Conservation (phyloP, 2,888 invertebrate genomes). For the Nephrotoma guestfalica region DNA sequence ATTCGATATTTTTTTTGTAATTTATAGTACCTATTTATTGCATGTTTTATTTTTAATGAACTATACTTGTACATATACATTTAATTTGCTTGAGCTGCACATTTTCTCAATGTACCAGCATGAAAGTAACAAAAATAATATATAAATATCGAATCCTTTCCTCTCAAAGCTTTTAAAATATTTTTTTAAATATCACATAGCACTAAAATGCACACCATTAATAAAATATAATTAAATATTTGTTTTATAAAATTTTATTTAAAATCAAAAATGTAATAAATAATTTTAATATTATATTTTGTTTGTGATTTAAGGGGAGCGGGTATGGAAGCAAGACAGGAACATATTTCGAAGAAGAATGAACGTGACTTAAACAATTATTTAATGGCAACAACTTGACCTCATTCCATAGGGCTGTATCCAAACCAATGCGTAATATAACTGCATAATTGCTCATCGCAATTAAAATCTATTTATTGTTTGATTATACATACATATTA, state of each 20-base stretch:
- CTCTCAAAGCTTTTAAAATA: not conserved
- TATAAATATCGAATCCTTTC: not conserved
- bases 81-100: not conserved
- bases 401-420: constrained; percentile 19
- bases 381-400: constrained; percentile 35
- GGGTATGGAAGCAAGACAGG: constrained; percentile 35
- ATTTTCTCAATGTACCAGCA: not conserved
- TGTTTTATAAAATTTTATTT: not conserved
- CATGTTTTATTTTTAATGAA: not conserved
- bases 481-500: not conserved
- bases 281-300: not conserved
- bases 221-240: not conserved
- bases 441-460: not conserved
- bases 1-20: not conserved
- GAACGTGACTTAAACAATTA: constrained; percentile 33
- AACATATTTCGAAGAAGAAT: constrained; percentile 19
- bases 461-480: not conserved
- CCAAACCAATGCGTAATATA: not conserved
- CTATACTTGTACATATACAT: not conserved
- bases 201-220: not conserved
- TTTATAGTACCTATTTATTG: not conserved
- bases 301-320: constrained; percentile 26
- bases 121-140: not conserved
- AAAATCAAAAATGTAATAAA: not conserved
- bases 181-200: not conserved